A percentile compares a stretch with the other conserved stretches of the same genome.
These are phyloP conservation scores for Sesamia inferens DNA, from an alignment of 2,888 invertebrate genomes.

Conservation along the genomic window DNA sequence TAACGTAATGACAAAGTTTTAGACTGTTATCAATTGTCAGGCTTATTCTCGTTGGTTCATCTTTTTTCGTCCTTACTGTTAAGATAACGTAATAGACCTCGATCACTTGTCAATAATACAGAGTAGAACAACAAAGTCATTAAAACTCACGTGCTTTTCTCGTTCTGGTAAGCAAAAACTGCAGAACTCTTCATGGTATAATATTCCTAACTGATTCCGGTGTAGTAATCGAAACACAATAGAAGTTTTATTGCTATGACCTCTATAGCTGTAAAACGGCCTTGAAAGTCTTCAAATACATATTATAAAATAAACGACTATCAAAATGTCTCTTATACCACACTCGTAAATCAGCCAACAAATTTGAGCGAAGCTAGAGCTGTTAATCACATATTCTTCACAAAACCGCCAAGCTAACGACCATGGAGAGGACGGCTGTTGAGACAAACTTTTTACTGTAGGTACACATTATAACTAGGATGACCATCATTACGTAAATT, in stretches of 20 bases:
- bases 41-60: background rate
- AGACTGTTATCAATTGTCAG: background rate
- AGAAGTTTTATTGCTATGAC: no score
- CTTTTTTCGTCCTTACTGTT: background rate
- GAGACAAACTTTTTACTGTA: conserved; percentile 62
- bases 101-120: background rate
- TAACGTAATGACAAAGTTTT: background rate
- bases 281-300: background rate
- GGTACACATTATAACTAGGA: conserved; percentile 49
- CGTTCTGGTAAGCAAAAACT: background rate
- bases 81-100: no score
- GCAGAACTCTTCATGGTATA: background rate
- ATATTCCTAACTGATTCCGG: background rate
- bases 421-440: conserved; percentile 52
- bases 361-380: conserved; percentile 36
- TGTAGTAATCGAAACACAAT: no score
- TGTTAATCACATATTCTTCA: conserved; percentile 60
- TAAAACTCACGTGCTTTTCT: background rate
- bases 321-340: background rate
- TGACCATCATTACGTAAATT: conserved; percentile 49
- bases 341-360: conserved; percentile 22
- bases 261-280: no score
- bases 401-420: conserved; percentile 59
- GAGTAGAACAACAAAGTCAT: background rate
- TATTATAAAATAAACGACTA: background rate